These are phyloP conservation scores for Leptodactylus fallax DNA, from an alignment of 2,797 vertebrate species.

Conservation along the genomic window DNA sequence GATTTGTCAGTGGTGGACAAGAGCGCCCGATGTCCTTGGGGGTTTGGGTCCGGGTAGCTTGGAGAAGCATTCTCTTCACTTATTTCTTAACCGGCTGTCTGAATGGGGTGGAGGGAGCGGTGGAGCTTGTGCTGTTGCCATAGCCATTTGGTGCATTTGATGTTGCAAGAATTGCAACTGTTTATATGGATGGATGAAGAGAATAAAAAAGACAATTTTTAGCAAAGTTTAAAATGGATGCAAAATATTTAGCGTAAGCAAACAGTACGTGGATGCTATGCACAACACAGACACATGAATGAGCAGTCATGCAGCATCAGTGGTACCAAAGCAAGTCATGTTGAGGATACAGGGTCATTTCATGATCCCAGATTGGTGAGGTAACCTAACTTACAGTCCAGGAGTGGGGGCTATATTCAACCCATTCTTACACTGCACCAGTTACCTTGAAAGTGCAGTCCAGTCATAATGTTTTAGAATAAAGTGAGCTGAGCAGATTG, in stretches of 20 bases:
- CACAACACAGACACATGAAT: slow-evolving; percentile 38
- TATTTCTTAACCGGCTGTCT: slow-evolving; percentile 98
- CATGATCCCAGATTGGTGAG: neutral
- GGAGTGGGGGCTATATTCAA: neutral
- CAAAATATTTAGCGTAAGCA: neutral
- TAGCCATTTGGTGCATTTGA: slow-evolving; percentile 88
- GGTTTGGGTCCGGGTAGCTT: slow-evolving; percentile 75
- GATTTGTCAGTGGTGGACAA: neutral
- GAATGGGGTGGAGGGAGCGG: slow-evolving; percentile 83
- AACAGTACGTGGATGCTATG: neutral
- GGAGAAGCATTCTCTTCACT: slow-evolving; percentile 87
- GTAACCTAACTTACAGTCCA: neutral
- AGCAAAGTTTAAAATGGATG: neutral
- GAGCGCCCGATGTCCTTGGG: slow-evolving; percentile 73
- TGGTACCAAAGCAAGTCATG: slow-evolving; percentile 78
- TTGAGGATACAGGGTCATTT: slow-evolving; percentile 23
- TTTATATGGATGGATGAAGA: slow-evolving; percentile 66
- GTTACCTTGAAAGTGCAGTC: too few relatives aligned
- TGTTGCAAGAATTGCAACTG: slow-evolving; percentile 97
- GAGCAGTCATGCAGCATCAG: slow-evolving; percentile 88
- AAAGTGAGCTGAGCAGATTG: too few relatives aligned
- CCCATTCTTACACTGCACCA: neutral
- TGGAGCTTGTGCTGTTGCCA: slow-evolving; percentile 81
- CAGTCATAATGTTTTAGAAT: too few relatives aligned
- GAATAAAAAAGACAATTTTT: slow-evolving; percentile 48